phyloP scores from a whole-genome alignment of 2,797 vertebrate genomes.

The Pristis pectinata region DNA sequence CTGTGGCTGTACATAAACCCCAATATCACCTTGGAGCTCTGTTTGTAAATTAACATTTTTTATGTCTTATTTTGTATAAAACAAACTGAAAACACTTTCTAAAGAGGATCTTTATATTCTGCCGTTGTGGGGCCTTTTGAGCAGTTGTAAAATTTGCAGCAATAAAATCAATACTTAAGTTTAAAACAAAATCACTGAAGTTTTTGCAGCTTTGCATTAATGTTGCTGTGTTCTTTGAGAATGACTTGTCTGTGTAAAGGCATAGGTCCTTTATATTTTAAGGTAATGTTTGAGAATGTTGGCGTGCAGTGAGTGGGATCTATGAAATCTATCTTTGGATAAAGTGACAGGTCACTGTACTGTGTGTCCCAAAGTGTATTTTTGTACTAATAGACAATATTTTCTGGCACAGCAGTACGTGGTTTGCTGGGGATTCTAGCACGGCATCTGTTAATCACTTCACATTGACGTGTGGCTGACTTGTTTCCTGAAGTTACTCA shows the following conservation, averaged over 20 bases:
- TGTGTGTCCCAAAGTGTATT: conserved; percentile 99
- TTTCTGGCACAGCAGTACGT: conserved; percentile 95
- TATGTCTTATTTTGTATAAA: conserved; percentile 99
- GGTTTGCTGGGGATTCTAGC: conserved; percentile 91
- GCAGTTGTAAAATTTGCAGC: conserved; percentile 86
- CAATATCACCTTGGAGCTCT: conserved; percentile 96
- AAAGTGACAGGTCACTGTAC: conserved; percentile 98
- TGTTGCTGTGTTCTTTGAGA: conserved; percentile 17
- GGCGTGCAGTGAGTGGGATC: conserved; percentile 82
- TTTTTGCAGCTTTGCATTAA: conserved; percentile 51
- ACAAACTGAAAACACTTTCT: conserved; percentile 77
- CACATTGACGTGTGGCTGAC: conserved; percentile 82
- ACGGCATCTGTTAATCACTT: conserved; percentile 83
- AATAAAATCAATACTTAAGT: conserved; percentile 90
- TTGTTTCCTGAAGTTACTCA: conserved; percentile 55
- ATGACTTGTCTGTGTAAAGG: conserved; percentile 56
- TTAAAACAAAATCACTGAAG: conserved; percentile 73
- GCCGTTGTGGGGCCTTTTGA: conserved; percentile 95
- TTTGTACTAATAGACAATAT: conserved; percentile 99
- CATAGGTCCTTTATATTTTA: conserved; percentile 50
- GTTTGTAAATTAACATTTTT: conserved; percentile 99
- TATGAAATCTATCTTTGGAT: conserved; percentile 85
- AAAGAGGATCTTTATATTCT: conserved; percentile 95
- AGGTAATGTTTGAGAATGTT: conserved; percentile 77
- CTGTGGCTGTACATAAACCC: conserved; percentile 93